Percentiles rank a stretch among this genome's conserved stretches.
Conservation (phyloP, 2,888 invertebrate species). For the Falcaria lacertinaria region DNA sequence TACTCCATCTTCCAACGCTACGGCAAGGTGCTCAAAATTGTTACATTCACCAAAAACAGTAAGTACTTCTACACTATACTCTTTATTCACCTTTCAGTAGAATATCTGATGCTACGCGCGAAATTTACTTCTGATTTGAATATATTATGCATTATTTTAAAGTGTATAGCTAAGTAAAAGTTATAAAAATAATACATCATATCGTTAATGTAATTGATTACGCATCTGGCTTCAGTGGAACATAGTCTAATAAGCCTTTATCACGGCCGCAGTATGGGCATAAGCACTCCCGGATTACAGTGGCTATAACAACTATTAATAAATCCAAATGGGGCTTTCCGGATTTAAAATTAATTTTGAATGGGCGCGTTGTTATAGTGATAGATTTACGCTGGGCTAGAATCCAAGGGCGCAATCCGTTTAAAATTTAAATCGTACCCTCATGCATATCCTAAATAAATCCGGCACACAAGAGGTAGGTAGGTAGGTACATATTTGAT, state of each 20-base stretch:
- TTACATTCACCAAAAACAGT: constrained; percentile 99
- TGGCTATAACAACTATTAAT: constrained; percentile 62
- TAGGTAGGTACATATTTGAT: constrained; percentile 78
- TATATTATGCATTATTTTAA: too few relatives aligned
- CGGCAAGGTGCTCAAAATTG: constrained; percentile 99
- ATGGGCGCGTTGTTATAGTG: constrained; percentile 50
- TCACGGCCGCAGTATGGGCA: constrained; percentile 41
- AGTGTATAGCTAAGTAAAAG: constrained; percentile 9
- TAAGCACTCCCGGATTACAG: constrained; percentile 43
- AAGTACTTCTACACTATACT: constrained; percentile 74
- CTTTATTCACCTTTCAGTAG: too few relatives aligned
- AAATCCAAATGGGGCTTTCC: constrained; percentile 41
- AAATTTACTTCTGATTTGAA: too few relatives aligned
- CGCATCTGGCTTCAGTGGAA: constrained; percentile 32
- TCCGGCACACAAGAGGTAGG: constrained; percentile 68
- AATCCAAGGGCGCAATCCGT: constrained; percentile 78
- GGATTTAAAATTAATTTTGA: constrained; percentile 57
- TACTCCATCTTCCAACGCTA: constrained; percentile 99
- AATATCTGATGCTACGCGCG: too few relatives aligned
- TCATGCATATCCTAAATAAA: constrained; percentile 80
- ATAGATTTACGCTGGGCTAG: constrained; percentile 69
- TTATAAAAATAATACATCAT: constrained; percentile 19
- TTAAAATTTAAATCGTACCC: constrained; percentile 79
- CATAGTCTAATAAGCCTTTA: constrained; percentile 49
- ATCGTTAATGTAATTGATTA: constrained; percentile 35